Percentiles rank a stretch among this genome's conserved stretches.
These are phyloP conservation scores for Aphodius granarius DNA, from an alignment of 2,888 invertebrate genomes.

Conservation along the genomic window DNA sequence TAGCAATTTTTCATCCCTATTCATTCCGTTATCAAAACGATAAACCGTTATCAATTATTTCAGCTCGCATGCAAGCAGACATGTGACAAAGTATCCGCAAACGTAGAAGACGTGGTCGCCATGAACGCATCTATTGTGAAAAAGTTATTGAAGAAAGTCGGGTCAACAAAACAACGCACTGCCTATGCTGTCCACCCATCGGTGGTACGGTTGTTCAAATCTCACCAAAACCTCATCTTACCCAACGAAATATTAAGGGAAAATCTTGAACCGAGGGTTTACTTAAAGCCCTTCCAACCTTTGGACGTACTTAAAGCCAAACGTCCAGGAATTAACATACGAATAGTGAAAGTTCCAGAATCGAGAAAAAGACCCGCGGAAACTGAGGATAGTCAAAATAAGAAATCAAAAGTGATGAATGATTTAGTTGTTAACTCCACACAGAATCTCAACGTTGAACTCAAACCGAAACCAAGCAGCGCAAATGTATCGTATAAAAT, in stretches of 20 bases:
- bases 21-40: background rate
- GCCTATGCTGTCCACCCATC: slow-evolving; percentile 23
- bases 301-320: slow-evolving; percentile 9
- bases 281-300: slow-evolving; percentile 12
- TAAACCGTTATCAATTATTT: background rate
- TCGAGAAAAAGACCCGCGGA: background rate
- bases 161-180: background rate
- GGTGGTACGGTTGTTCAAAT: slow-evolving; percentile 19
- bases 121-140: background rate
- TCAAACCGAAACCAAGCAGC: background rate
- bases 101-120: background rate
- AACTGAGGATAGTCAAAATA: background rate
- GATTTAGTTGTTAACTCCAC: background rate
- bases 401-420: background rate
- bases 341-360: background rate
- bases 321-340: slow-evolving; percentile 14
- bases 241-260: slow-evolving; percentile 21
- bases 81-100: background rate
- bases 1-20: background rate
- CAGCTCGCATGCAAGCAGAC: background rate
- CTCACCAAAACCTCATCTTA: slow-evolving; percentile 21
- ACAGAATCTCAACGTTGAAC: background rate
- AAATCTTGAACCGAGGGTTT: slow-evolving; percentile 24
- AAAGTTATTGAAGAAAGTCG: background rate
- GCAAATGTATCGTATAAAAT: background rate